Base-by-base conservation (phyloP, 1,140 invertebrate species). In the Bombus vancouverensis region DNA sequence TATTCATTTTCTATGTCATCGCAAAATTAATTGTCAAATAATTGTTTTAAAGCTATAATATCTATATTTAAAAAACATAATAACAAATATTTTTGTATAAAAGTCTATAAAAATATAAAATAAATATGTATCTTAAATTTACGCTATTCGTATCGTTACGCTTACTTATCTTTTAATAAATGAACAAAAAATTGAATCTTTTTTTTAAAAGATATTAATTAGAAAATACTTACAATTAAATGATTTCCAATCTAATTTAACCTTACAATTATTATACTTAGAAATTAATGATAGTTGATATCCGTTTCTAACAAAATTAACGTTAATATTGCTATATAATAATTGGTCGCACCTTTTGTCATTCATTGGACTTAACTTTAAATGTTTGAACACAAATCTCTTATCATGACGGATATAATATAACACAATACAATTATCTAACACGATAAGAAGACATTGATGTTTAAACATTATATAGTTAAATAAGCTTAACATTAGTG, bases 401-500 rank as follows among this genome's bases (percentile, higher is more conserved):
- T 57, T 57, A 32, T 83, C 25, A 18, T 57, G 28, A 70, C 2
- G 25, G 47, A 53, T 53, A 53, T 37, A 57, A 70, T 53, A 37
- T 15, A n/a, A 59, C 3, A 10, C n/a, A n/a, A 72, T 12, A 42
- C 22, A 32, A 59, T 76, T 53, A 57, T 78, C 25, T 25, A 53
- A 44, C 22, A 13, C n/a, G 5, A 3, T 9, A 28, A n/a, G 13
- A 71, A 39, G 15, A 3, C 12, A 57, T 70, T 57, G 32, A 53
- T 57, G 66, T 47, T 53, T 72, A 71, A 53, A 39, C 12, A 57
- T 32, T 39, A 42, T 70, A 66, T 57, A 25, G 13, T 44, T 74
- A 81, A 81, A 81, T 22, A 68, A 59, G 59, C 79, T 81, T 68
- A 74, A 79, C 53, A 25, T 70, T 28, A n/a, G 44, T 34, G 77